Evolutionary conservation across 2,113 vertebrate genomes (phyloP).

Genomic region (Tragelaphus strepsiceros): DNA sequence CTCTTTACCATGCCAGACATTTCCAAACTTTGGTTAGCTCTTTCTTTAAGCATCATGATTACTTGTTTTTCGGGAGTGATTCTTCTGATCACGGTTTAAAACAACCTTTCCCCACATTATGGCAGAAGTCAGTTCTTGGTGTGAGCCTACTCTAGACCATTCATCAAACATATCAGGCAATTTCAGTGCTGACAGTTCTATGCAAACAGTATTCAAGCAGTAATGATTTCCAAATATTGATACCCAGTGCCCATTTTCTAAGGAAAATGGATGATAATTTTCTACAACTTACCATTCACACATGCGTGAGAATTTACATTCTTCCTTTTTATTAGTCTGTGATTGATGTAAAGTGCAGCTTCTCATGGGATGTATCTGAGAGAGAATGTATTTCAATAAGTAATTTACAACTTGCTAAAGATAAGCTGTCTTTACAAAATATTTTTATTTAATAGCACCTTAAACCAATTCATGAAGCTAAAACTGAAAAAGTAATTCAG

Average conservation of each 20-base stretch:
- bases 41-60: background rate
- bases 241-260: conserved; percentile 40
- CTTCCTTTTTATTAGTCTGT: background rate
- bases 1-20: background rate
- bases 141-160: background rate
- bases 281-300: background rate
- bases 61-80: background rate
- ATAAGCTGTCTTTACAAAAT: background rate
- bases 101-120: background rate
- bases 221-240: conserved; percentile 49
- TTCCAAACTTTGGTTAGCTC: background rate
- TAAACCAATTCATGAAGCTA: background rate
- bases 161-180: conserved; percentile 35
- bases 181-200: conserved; percentile 24
- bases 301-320: background rate
- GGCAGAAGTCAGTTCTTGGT: background rate
- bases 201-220: conserved; percentile 31
- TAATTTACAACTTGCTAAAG: background rate
- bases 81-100: conserved; percentile 18
- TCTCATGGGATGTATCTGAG: background rate
- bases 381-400: background rate
- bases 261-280: conserved; percentile 30
- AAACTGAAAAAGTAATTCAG: background rate
- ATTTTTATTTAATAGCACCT: background rate
- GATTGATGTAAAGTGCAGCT: background rate